These are phyloP conservation scores for Desmophyllum pertusum DNA, from an alignment of 92 coral and sea anemone genomes.

Conservation along the genomic window DNA sequence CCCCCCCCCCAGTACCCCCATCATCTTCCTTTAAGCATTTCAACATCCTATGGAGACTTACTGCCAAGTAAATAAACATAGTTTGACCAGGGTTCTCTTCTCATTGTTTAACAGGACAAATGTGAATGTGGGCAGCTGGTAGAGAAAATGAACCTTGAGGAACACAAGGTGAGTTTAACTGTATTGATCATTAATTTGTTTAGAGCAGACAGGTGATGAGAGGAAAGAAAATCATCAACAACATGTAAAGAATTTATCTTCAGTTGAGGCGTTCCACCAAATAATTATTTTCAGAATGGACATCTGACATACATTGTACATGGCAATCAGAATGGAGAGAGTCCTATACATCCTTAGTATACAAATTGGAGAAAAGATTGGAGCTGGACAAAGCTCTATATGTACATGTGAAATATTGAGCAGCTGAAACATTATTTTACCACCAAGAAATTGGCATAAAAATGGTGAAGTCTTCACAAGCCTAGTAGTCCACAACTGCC, in stretches of 20 bases:
- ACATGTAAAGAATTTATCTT: background rate
- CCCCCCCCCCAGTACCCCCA: background rate
- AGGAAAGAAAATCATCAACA: background rate
- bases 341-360: too few species aligned
- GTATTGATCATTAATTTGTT: background rate
- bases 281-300: too few species aligned
- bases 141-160: conserved; percentile 89
- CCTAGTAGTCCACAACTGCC: too few species aligned
- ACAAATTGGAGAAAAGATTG: background rate
- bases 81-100: background rate
- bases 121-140: conserved; percentile 87
- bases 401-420: background rate
- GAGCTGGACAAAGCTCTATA: background rate
- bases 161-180: conserved; percentile 72
- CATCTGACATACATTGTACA: too few species aligned
- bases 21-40: too few species aligned
- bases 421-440: too few species aligned
- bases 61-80: background rate
- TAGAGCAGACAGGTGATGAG: background rate
- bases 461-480: too few species aligned
- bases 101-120: conserved; percentile 66
- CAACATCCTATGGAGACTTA: background rate
- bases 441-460: too few species aligned
- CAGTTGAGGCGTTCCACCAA: background rate
- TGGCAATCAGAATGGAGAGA: too few species aligned